These are phyloP conservation scores for Australoheros facetus DNA, from an alignment of 2,797 vertebrate genomes.

Conservation along the genomic window DNA sequence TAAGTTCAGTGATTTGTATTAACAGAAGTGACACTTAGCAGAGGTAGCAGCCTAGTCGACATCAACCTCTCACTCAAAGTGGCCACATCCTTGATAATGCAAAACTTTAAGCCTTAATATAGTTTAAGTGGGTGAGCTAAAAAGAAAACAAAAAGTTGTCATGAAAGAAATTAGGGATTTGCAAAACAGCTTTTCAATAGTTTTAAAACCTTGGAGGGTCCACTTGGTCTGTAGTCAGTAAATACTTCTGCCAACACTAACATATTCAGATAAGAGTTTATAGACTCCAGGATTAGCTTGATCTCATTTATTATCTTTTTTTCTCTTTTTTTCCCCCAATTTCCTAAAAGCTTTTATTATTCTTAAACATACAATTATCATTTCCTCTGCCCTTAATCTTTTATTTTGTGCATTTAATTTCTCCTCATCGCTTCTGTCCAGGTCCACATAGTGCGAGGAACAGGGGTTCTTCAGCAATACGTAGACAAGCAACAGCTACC, in stretches of 20 bases:
- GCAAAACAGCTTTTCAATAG: not conserved
- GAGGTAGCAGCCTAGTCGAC: not conserved
- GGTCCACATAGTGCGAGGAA: conserved; percentile 77
- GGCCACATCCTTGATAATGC: rapidly evolving
- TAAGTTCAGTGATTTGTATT: too few species aligned
- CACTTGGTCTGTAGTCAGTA: not conserved
- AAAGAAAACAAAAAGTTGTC: too few species aligned
- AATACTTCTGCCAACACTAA: not conserved
- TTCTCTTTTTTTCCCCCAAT: not conserved
- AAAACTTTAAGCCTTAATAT: not conserved
- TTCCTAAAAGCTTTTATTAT: not conserved
- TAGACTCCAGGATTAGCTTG: not conserved
- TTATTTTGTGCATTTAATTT: not conserved
- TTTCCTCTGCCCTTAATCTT: not conserved
- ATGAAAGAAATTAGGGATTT: not conserved
- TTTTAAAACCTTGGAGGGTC: not conserved
- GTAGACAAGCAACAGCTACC: conserved; percentile 83
- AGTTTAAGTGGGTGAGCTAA: not conserved
- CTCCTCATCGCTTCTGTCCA: conserved; percentile 25
- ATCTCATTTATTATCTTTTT: not conserved
- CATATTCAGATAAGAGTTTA: not conserved
- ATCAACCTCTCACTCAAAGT: not conserved
- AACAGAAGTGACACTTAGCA: not conserved
- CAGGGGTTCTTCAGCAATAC: conserved; percentile 79
- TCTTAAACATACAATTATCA: not conserved